phyloP scores from a whole-genome alignment of 2,113 vertebrate species.

The Pteropus alecto region DNA sequence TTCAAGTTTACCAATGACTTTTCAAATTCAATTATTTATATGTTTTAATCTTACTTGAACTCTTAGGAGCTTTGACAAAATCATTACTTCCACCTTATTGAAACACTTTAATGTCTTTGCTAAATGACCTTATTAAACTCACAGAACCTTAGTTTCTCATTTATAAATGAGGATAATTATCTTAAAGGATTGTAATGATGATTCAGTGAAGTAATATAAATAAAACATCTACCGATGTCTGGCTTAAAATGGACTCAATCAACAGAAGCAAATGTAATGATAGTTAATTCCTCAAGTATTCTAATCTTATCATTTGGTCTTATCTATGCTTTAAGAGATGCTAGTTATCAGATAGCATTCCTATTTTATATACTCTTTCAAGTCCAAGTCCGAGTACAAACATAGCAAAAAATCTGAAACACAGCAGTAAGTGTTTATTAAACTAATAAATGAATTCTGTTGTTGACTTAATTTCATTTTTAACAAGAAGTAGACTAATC shows the following conservation, averaged over 20 bases:
- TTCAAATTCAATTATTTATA: background rate
- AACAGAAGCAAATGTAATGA: background rate
- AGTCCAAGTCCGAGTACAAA: background rate
- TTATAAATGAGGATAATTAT: slow-evolving; percentile 21
- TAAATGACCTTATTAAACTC: slow-evolving; percentile 29
- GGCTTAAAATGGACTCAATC: background rate
- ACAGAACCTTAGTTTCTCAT: slow-evolving; percentile 4
- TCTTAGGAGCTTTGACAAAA: background rate
- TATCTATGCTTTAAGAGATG: background rate
- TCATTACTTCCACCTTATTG: background rate
- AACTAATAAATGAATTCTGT: background rate
- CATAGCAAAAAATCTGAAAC: background rate
- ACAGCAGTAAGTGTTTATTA: background rate
- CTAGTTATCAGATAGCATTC: background rate
- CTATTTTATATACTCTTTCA: background rate
- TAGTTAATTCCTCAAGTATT: background rate
- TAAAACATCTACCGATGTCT: background rate
- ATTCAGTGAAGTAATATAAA: background rate
- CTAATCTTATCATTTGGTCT: background rate
- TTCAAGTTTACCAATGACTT: background rate
- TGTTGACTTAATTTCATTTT: background rate
- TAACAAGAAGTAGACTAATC: background rate
- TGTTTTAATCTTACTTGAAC: background rate
- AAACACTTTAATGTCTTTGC: background rate
- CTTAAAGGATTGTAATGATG: background rate